These are phyloP conservation scores for Lithosia quadra DNA, from an alignment of 2,888 invertebrate genomes.

Conservation along the genomic window DNA sequence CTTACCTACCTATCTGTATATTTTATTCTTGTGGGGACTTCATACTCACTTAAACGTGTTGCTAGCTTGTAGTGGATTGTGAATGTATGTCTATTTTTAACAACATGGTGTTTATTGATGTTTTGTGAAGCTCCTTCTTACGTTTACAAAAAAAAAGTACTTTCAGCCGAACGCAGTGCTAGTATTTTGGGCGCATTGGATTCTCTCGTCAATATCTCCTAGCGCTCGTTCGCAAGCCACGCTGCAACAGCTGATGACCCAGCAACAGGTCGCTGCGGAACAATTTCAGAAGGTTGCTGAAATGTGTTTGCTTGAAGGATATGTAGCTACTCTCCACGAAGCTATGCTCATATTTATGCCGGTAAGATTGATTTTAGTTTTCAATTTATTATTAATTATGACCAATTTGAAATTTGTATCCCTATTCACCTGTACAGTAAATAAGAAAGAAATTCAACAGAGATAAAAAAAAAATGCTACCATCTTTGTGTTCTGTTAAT, in stretches of 20 bases:
- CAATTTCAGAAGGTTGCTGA: constrained; percentile 83
- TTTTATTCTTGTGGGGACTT: no score
- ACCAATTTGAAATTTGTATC: neutral
- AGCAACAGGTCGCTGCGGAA: constrained; percentile 65
- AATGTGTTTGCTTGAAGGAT: constrained; percentile 85
- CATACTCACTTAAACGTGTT: no score
- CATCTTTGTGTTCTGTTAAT: neutral
- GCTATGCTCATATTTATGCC: constrained; percentile 91
- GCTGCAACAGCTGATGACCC: constrained; percentile 63
- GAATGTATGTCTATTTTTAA: neutral
- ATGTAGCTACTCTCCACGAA: constrained; percentile 87
- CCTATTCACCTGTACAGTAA: neutral
- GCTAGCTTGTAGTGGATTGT: no score
- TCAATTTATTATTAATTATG: neutral
- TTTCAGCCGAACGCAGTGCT: constrained; percentile 88
- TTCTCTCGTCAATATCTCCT: constrained; percentile 73
- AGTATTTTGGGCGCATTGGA: constrained; percentile 88
- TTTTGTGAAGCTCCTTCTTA: neutral
- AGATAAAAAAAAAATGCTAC: no score
- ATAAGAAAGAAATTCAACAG: neutral
- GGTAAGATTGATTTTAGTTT: constrained; percentile 68
- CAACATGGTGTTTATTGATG: neutral
- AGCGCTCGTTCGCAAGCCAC: constrained; percentile 57
- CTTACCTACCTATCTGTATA: no score
- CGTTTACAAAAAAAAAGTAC: neutral